Conservation (phyloP, 2,113 vertebrate species). For the Gila orcuttii region DNA sequence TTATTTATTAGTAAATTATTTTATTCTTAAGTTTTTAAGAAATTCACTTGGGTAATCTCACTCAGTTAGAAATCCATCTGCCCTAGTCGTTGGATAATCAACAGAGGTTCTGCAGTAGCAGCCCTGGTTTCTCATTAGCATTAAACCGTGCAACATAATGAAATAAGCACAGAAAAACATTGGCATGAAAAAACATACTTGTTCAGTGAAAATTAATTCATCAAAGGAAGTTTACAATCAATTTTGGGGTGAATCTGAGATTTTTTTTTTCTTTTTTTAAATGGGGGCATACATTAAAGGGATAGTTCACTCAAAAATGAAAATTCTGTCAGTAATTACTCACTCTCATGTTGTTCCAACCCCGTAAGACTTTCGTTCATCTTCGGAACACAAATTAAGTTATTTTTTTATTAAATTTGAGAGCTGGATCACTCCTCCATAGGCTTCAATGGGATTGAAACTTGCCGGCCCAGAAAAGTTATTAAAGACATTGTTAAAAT, state of each 20-base stretch:
- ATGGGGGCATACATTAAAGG: neutral
- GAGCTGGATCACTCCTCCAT: too few species aligned
- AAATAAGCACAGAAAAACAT: neutral
- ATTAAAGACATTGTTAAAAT: too few species aligned
- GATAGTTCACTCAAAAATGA: too few species aligned
- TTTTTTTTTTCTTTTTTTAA: neutral
- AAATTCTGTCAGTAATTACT: too few species aligned
- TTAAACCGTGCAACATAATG: neutral
- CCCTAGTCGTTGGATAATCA: neutral
- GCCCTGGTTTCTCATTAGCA: slow-evolving; percentile 7
- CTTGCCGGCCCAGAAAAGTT: too few species aligned
- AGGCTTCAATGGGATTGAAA: too few species aligned
- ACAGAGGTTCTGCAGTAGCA: slow-evolving; percentile 4
- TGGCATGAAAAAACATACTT: neutral
- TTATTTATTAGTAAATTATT: too few species aligned
- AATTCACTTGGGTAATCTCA: slow-evolving; percentile 15
- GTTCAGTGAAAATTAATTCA: neutral
- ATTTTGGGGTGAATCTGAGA: neutral
- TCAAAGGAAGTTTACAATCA: neutral
- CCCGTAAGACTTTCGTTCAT: too few species aligned
- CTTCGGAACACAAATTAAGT: too few species aligned
- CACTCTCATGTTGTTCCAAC: too few species aligned
- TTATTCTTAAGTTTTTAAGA: neutral
- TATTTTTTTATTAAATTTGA: too few species aligned
- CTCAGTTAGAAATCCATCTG: slow-evolving; percentile 28